Evolutionary conservation across 1,140 invertebrate species (phyloP).

Genomic region (Leptinotarsa texana): DNA sequence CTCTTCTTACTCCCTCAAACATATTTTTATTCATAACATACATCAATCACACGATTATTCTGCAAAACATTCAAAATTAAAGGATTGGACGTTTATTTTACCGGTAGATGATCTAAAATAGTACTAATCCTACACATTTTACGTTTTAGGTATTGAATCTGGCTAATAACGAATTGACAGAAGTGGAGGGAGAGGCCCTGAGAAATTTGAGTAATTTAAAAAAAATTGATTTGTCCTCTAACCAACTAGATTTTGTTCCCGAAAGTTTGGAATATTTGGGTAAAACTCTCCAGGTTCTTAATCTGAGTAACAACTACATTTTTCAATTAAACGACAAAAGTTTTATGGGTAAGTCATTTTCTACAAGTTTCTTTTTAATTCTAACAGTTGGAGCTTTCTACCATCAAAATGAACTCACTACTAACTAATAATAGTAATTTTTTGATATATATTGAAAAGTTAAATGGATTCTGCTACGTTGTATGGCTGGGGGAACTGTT

Average conservation of each 20-base stretch:
- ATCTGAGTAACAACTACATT: conserved; percentile 63
- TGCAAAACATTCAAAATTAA: not conserved
- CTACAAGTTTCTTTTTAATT: no score
- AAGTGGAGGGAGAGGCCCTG: conserved; percentile 55
- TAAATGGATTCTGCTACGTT: no score
- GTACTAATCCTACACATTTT: not conserved
- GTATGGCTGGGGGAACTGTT: no score
- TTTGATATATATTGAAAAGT: no score
- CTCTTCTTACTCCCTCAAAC: not conserved
- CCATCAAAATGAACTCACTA: no score
- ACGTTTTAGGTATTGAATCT: conserved; percentile 62
- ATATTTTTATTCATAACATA: not conserved
- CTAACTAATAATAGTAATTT: no score
- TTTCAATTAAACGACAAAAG: conserved; percentile 60
- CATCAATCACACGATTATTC: not conserved
- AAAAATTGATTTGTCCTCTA: conserved; percentile 62
- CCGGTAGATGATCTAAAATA: not conserved
- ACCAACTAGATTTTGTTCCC: conserved; percentile 62
- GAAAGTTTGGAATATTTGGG: conserved; percentile 58
- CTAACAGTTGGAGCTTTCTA: no score
- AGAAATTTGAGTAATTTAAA: conserved; percentile 57
- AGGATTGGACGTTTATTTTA: not conserved
- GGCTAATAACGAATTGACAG: conserved; percentile 61
- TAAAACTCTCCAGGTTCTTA: conserved; percentile 59
- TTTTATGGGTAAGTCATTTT: conserved; percentile 57